Evolutionary conservation across 2,797 vertebrate genomes (phyloP).

Genomic region (Heterohyrax brucei): DNA sequence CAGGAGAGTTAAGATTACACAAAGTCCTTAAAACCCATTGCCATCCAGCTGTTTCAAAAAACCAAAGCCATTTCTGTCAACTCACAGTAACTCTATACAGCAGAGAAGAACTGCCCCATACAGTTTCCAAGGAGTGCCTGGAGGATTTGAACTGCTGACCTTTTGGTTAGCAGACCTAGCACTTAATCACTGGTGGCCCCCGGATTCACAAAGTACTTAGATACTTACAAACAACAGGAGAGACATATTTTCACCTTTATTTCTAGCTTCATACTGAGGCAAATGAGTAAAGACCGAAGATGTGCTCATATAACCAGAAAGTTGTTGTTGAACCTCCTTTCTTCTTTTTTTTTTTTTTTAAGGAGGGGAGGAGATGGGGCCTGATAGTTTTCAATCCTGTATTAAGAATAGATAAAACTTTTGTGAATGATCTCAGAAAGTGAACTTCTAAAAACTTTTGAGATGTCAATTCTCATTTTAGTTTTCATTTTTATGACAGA

Average conservation of each 20-base stretch:
- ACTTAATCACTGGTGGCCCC: no score
- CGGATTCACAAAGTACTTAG: neutral
- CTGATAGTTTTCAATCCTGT: neutral
- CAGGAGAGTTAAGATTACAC: neutral
- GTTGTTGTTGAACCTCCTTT: neutral
- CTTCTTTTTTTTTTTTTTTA: neutral
- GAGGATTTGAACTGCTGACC: no score
- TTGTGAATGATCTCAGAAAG: neutral
- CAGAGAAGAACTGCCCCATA: no score
- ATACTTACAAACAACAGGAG: neutral
- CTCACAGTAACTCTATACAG: no score
- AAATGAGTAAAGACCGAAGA: neutral
- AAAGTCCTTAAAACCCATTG: neutral
- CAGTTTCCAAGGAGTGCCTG: no score
- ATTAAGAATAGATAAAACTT: neutral
- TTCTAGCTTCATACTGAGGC: neutral
- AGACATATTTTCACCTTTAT: neutral
- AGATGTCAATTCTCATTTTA: neutral
- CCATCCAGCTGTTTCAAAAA: neutral
- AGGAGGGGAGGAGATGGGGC: neutral
- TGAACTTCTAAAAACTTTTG: conserved; percentile 37
- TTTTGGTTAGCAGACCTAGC: no score
- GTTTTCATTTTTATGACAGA: neutral
- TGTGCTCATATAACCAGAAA: neutral
- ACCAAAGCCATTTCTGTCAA: no score